phyloP scores from a whole-genome alignment of 2,888 invertebrate species.

The Thecocarcelia acutangulata region DNA sequence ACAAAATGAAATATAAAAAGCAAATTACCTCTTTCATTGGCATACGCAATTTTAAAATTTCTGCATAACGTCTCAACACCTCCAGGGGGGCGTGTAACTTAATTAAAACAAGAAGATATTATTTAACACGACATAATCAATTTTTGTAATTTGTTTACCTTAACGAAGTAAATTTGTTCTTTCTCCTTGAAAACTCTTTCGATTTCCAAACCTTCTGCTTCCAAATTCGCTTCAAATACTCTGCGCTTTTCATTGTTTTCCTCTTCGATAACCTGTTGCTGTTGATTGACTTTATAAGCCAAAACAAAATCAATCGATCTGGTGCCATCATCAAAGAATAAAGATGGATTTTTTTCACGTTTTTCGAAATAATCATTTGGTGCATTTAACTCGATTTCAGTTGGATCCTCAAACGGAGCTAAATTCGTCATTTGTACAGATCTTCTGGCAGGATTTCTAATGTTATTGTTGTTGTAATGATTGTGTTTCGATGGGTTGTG shows the following conservation, averaged over 20 bases:
- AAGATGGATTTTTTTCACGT: slow-evolving; percentile 79
- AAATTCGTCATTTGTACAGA: slow-evolving; percentile 74
- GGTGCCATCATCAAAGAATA: slow-evolving; percentile 87
- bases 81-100: slow-evolving; percentile 92
- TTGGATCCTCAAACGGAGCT: slow-evolving; percentile 53
- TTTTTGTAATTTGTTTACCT: slow-evolving; percentile 81
- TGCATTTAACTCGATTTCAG: slow-evolving; percentile 68
- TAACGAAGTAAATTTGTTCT: slow-evolving; percentile 89
- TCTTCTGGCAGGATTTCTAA: slow-evolving; percentile 30
- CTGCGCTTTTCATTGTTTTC: slow-evolving; percentile 82
- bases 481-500: slow-evolving; percentile 55
- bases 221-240: slow-evolving; percentile 87
- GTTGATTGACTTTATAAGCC: slow-evolving; percentile 87
- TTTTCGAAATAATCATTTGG: slow-evolving; percentile 73
- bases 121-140: background rate
- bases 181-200: slow-evolving; percentile 86
- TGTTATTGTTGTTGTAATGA: slow-evolving; percentile 66
- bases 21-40: slow-evolving; percentile 92
- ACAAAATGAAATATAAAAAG: background rate
- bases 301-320: slow-evolving; percentile 90
- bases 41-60: slow-evolving; percentile 94
- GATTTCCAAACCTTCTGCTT: slow-evolving; percentile 87
- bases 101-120: background rate
- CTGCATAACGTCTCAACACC: slow-evolving; percentile 92
- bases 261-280: slow-evolving; percentile 79